Evolutionary conservation across 1,140 invertebrate species (phyloP), one percentile per base, ranked within the genome.

Genomic region (Andricus grossulariae): DNA sequence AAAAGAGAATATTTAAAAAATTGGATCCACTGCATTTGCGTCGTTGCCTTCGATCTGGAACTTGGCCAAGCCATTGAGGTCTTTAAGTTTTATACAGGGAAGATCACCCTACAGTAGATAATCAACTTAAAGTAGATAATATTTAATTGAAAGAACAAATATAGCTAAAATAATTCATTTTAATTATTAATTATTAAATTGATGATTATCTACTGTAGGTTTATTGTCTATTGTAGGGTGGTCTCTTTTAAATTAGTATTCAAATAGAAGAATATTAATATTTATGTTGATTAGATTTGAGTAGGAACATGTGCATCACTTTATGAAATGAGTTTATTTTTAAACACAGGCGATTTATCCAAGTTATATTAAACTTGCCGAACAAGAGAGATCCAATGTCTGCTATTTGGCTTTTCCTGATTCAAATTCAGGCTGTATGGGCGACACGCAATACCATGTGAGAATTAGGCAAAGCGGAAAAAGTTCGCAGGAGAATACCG

Each of bases 371-470:
- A 94, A 95, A 83, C 90, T 99, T 73, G 95, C 95, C 13, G 98
- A 99, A 90, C 96, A 97, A 92, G 98, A 99, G 92, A 97, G 97
- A 90, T 97, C 96, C 78, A 99, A 98, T 92, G 97, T 99, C 80
- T 99, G 98, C 92, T 99, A 99, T 90, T 93, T 99, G 86, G 98
- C 98, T 13, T 99, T 99, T 92, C 99, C 99, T 12, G 99, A 99
- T 91, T 99, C 98, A 0, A 99, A 99, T 92, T 99, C 98, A 66
- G 98, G 98, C 57, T 98, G 98, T 89, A 99, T 99, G 97, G 98
- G 98, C 74, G 98, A 99, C 91, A 99, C 98, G 49, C 97, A 97
- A 88, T 99, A 99, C 92, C 97, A 98, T 87, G 97, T 99, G 85
- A 94, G 98, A 77, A 95, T 96, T 79, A 92, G 94, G 75, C 94